Evolutionary conservation across 1,140 invertebrate species (phyloP), one percentile per base, ranked within the genome.

Genomic region (Drosophila tristis): DNA sequence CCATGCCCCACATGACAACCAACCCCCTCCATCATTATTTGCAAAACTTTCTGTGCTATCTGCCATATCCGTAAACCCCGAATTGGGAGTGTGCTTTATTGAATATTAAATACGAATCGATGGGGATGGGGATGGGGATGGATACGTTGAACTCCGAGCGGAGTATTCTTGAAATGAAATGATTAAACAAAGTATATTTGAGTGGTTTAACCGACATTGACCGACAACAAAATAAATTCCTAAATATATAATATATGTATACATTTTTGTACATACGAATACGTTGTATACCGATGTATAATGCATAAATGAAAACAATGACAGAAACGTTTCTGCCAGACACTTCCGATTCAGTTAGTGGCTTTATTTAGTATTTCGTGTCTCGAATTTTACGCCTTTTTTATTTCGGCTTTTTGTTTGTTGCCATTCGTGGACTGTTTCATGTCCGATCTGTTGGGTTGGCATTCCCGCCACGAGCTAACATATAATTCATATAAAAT

Each of bases 171-270:
- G 35, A 70, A 70, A 53, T 74, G 61, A 76, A 72, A 66, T 78
- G 56, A 47, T 65, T 75, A 64, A 75, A 65, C 43, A 45, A 15
- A 43, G 44, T 11, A 49, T 63, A 48, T 67, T 51, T 71, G 60
- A 78, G 64, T 75, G 70, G 47, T 87, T 39, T 89, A 82, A 87
- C 82, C 84, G 82, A 89, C 82, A 87, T 87, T 87, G 82, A 87
- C 82, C 84, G 84, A 78, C 74, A 74, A 54, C 81, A 74, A 66
- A 58, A 79, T 48, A 23, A 81, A 65, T 29, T 64, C 59, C 65
- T 51, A 58, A 59, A 54, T 73, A 49, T 57, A 39, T 62, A 39
- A 44, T 45, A 49, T 67, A 63, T 60, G 29, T 20, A 20, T 20
- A 20, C 20, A 20, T 20, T 20, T 20, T 53, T 59, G 43, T 67